Conservation (phyloP, 2,888 invertebrate genomes). For the Acanthosoma haemorrhoidale region DNA sequence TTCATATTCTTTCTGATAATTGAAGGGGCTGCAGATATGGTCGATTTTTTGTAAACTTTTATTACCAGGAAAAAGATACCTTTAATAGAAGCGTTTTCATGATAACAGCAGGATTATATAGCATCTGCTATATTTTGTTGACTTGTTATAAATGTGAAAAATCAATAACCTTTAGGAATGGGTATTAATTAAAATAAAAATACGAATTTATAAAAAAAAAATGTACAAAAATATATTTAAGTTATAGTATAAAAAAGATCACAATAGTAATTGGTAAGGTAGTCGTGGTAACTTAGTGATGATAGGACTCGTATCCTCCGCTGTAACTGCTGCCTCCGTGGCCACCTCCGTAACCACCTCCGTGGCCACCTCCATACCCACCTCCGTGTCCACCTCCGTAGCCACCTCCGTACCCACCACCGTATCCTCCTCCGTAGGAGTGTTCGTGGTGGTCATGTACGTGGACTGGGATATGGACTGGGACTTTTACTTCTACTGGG, state of each 20-base stretch:
- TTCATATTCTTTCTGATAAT: too few species aligned
- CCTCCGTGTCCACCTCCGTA: constrained; percentile 39
- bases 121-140: too few species aligned
- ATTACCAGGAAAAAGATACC: too few species aligned
- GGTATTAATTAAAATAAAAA: background rate
- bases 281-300: constrained; percentile 28
- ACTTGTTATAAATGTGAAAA: too few species aligned
- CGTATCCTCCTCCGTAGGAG: constrained; percentile 41
- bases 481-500: constrained; percentile 58
- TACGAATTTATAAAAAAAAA: constrained; percentile 21
- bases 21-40: too few species aligned
- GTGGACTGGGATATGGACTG: constrained; percentile 59
- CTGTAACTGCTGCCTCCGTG: constrained; percentile 31
- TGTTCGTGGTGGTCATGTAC: constrained; percentile 39
- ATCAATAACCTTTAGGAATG: too few species aligned
- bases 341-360: constrained; percentile 33
- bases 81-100: too few species aligned
- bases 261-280: constrained; percentile 30
- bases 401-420: constrained; percentile 37
- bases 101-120: too few species aligned
- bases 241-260: constrained; percentile 36
- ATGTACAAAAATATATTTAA: constrained; percentile 37
- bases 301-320: constrained; percentile 36
- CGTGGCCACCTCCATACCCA: constrained; percentile 35
- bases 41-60: too few species aligned